phyloP scores from a whole-genome alignment of 2,113 vertebrate species.

The Phaetusa simplex region DNA sequence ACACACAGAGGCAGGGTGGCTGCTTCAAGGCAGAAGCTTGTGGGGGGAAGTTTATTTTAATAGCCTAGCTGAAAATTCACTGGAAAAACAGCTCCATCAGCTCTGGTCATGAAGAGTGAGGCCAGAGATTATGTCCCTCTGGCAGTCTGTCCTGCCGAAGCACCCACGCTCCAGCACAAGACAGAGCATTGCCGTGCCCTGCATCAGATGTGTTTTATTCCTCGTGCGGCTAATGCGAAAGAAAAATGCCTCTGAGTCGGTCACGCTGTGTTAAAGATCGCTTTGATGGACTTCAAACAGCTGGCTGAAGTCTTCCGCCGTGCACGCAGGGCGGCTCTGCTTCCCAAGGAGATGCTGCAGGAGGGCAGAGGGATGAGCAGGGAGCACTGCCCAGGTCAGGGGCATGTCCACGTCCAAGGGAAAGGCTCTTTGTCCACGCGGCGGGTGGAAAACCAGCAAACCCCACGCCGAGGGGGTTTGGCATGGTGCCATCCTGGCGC shows the following conservation, averaged over 20 bases:
- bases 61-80: conserved; percentile 7
- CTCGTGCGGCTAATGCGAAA: accelerated
- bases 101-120: background rate
- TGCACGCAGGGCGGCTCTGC: accelerated
- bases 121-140: background rate
- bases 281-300: background rate
- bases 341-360: background rate
- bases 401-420: background rate
- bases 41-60: background rate
- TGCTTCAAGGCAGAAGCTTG: background rate
- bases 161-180: background rate
- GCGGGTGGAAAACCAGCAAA: background rate
- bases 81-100: background rate
- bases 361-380: background rate
- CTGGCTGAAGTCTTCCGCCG: background rate
- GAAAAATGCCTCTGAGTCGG: background rate
- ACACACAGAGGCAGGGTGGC: background rate
- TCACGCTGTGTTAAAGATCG: background rate
- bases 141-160: background rate
- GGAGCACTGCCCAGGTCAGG: background rate
- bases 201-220: background rate
- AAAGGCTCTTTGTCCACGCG: background rate
- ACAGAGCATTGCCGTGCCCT: accelerated
- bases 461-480: accelerated
- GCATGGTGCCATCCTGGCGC: background rate